Evolutionary conservation across 2,888 invertebrate genomes (phyloP).

Genomic region (Pseudoips prasinana): DNA sequence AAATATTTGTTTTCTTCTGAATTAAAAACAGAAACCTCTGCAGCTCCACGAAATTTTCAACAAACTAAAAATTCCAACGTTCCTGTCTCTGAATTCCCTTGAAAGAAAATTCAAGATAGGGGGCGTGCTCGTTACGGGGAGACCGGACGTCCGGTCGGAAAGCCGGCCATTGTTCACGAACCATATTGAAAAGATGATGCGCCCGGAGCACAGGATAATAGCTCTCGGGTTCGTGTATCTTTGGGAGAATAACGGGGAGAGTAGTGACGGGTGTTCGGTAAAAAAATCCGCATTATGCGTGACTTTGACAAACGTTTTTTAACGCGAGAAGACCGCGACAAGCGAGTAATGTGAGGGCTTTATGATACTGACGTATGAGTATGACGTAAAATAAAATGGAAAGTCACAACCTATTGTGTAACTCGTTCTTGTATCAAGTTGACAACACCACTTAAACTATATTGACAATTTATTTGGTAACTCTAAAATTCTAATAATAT

Average conservation of each 20-base stretch:
- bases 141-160: conserved; percentile 67
- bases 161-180: conserved; percentile 64
- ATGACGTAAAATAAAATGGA: too few species aligned
- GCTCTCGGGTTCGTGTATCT: conserved; percentile 38
- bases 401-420: too few species aligned
- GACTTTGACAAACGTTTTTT: conserved; percentile 26
- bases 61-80: conserved; percentile 22
- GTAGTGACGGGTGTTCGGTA: conserved; percentile 41
- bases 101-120: conserved; percentile 53
- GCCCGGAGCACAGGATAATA: conserved; percentile 60
- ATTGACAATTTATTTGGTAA: too few species aligned
- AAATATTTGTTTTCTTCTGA: too few species aligned
- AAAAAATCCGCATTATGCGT: conserved; percentile 28
- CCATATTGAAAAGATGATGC: conserved; percentile 76
- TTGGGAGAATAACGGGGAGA: conserved; percentile 37
- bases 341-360: too few species aligned
- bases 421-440: too few species aligned
- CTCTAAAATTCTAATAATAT: too few species aligned
- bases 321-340: conserved; percentile 7
- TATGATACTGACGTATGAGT: too few species aligned
- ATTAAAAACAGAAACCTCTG: too few species aligned
- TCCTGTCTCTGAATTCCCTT: conserved; percentile 27
- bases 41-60: conserved; percentile 5
- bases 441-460: too few species aligned
- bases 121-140: conserved; percentile 59